These are phyloP conservation scores for Hypsopygia costalis DNA, from an alignment of 2,888 invertebrate species.

Conservation along the genomic window DNA sequence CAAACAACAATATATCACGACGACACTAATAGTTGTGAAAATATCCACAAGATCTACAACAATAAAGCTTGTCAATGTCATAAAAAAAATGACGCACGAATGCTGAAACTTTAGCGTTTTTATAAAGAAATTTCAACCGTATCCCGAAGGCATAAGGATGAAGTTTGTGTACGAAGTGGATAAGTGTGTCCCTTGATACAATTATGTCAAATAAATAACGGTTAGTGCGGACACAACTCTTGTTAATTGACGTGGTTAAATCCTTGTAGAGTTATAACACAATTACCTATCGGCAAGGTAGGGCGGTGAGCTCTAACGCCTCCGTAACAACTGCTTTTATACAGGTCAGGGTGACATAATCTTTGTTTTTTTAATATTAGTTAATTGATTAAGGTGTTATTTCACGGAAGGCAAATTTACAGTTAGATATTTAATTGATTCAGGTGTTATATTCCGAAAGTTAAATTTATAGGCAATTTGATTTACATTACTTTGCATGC, in stretches of 20 bases:
- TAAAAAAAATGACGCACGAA: conserved; percentile 1
- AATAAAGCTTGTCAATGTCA: not conserved
- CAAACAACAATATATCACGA: no score
- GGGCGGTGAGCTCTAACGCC: not conserved
- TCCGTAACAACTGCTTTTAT: no score
- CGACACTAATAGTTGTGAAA: no score
- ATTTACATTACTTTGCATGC: no score
- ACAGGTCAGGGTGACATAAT: no score
- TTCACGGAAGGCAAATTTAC: no score
- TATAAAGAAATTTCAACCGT: not conserved
- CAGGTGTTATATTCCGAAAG: no score
- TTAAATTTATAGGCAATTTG: no score
- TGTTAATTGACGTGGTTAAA: conserved; percentile 20
- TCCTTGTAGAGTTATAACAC: conserved; percentile 5
- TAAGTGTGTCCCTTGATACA: conserved; percentile 5
- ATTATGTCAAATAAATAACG: conserved; percentile 21
- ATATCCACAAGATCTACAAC: not conserved
- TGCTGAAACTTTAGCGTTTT: not conserved
- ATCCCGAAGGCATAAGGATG: not conserved
- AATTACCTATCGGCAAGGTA: not conserved
- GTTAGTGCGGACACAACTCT: conserved; percentile 20
- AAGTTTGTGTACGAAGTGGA: not conserved
- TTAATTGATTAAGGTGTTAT: no score
- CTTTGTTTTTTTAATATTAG: no score
- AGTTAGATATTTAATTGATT: no score